These are phyloP conservation scores for Paratrypauchen microcephalus DNA, from an alignment of 2,797 vertebrate genomes.

Conservation along the genomic window DNA sequence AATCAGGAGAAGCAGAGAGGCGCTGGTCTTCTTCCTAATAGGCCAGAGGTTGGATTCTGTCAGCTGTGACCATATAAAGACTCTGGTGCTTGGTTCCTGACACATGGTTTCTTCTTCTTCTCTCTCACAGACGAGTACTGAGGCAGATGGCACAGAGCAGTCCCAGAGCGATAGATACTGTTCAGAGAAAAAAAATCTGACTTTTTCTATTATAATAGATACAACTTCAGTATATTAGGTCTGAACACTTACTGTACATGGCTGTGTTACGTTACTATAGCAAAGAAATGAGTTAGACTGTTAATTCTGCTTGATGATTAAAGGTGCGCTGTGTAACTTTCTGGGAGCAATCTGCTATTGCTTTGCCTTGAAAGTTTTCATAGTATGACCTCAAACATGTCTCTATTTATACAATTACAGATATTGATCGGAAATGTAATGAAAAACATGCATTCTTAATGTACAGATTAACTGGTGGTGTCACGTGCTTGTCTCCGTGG, in stretches of 20 bases:
- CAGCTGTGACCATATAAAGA: conserved; percentile 61
- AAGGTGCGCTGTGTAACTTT: background rate
- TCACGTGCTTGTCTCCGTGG: too few relatives aligned
- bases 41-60: conserved; percentile 68
- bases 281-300: background rate
- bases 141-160: conserved; percentile 35
- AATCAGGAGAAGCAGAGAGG: conserved; percentile 65
- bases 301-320: background rate
- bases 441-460: too few relatives aligned
- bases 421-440: too few relatives aligned
- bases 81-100: conserved; percentile 51
- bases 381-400: too few relatives aligned
- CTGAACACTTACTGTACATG: background rate
- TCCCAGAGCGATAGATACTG: conserved; percentile 41
- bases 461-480: too few relatives aligned
- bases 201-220: background rate
- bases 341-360: too few relatives aligned
- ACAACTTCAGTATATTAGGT: background rate
- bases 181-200: background rate
- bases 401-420: too few relatives aligned
- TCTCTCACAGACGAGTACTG: conserved; percentile 41
- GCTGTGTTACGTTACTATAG: background rate
- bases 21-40: conserved; percentile 63
- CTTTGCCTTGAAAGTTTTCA: too few relatives aligned
- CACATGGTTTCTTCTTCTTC: conserved; percentile 37